phyloP scores from a whole-genome alignment of 1,140 invertebrate genomes.

The Drosophila lacteicornis region DNA sequence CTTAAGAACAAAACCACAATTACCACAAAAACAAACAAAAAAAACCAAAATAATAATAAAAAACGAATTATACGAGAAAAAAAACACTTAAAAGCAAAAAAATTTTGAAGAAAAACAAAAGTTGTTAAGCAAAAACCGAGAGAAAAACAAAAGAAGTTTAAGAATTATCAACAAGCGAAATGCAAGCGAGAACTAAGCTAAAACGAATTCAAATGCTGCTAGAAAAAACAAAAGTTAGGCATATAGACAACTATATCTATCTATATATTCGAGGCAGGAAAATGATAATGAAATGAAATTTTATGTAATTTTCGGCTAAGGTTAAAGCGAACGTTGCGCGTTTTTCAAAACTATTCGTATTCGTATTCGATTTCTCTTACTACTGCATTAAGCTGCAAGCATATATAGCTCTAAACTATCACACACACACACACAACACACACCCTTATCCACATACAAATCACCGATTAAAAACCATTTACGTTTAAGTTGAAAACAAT shows the following conservation, averaged over 20 bases:
- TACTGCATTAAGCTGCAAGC: conserved; percentile 75
- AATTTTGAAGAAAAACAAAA: conserved; percentile 49
- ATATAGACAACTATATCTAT: conserved; percentile 60
- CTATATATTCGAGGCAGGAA: conserved; percentile 36
- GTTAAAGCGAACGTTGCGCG: conserved; percentile 73
- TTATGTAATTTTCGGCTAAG: conserved; percentile 80
- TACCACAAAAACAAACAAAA: conserved; percentile 40
- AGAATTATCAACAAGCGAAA: conserved; percentile 49
- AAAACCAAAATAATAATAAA: conserved; percentile 10
- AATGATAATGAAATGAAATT: conserved; percentile 51
- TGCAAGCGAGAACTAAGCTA: conserved; percentile 55
- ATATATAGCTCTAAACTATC: conserved; percentile 74
- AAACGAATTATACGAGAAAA: conserved; percentile 41
- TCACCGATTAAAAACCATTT: conserved; percentile 36
- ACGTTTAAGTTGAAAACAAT: conserved; percentile 47
- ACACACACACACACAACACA: conserved; percentile 38
- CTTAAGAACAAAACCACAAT: conserved; percentile 34
- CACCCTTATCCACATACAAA: conserved; percentile 20
- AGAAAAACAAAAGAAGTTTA: conserved; percentile 35
- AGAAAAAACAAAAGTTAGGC: conserved; percentile 49
- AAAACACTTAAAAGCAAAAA: conserved; percentile 36
- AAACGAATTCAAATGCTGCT: conserved; percentile 33
- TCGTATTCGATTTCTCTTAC: conserved; percentile 69
- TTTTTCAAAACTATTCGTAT: conserved; percentile 72
- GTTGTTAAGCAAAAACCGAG: conserved; percentile 54